These are phyloP conservation scores for Nipponacmea schrenckii DNA, from an alignment of 2,888 invertebrate species.

Conservation along the genomic window DNA sequence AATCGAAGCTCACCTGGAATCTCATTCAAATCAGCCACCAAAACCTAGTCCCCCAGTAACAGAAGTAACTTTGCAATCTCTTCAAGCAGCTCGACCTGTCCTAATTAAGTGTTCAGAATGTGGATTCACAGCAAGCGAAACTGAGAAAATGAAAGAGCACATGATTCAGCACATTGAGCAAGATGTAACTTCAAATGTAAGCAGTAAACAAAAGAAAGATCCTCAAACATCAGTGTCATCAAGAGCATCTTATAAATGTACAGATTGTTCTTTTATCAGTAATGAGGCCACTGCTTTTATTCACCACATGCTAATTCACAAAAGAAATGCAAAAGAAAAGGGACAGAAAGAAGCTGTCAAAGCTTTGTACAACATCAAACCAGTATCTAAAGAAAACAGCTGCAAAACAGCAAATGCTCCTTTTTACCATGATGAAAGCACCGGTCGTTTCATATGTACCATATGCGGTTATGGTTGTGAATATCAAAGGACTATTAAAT, in stretches of 20 bases:
- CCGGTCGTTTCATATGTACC: slow-evolving; percentile 58
- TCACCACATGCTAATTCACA: slow-evolving; percentile 55
- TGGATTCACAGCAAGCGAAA: slow-evolving; percentile 56
- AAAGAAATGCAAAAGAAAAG: slow-evolving; percentile 27
- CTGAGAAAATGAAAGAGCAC: slow-evolving; percentile 53
- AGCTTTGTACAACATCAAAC: slow-evolving; percentile 16
- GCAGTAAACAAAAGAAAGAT: slow-evolving; percentile 28
- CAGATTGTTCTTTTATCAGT: slow-evolving; percentile 54
- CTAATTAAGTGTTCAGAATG: slow-evolving; percentile 63
- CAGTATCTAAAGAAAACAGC: slow-evolving; percentile 38
- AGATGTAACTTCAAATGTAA: neutral
- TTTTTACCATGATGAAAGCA: slow-evolving; percentile 48
- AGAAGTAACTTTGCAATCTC: slow-evolving; percentile 2
- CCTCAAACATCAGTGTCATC: slow-evolving; percentile 29
- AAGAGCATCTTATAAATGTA: slow-evolving; percentile 47
- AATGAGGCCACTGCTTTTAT: slow-evolving; percentile 54
- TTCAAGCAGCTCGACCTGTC: slow-evolving; percentile 29
- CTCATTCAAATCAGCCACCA: slow-evolving; percentile 12
- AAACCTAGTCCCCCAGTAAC: slow-evolving; percentile 7
- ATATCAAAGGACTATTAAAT: slow-evolving; percentile 64
- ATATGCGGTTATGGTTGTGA: slow-evolving; percentile 65
- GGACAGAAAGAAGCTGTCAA: slow-evolving; percentile 1
- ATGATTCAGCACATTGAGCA: slow-evolving; percentile 55
- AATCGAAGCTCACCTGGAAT: slow-evolving; percentile 14
- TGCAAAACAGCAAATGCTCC: slow-evolving; percentile 30